Base-by-base conservation (phyloP, 2,888 invertebrate genomes). In the Empis stercorea region DNA sequence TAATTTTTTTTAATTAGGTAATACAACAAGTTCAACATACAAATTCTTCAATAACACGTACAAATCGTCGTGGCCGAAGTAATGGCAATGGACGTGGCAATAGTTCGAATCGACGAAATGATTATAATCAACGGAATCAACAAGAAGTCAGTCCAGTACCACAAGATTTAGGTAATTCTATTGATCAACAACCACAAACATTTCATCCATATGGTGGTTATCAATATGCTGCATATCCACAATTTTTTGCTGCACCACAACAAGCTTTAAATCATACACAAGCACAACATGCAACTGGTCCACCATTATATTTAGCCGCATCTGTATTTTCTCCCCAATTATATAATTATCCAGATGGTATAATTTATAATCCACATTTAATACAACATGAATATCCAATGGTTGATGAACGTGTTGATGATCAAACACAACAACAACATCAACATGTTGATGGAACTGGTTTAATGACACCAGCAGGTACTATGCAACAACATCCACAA, bases 211-310 rank as follows among this genome's bases (percentile, higher is more conserved):
- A 50, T 39, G 52, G 51, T 10, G n/a, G 44, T 1, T 58, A 55
- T 48, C 40, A 66, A 59, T 51, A 58, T 46, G 48, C 58, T 46
- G 48, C 58, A 46, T 64, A 63, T 56, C 62, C 59, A 40, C 49
- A 58, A 13, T 53, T 50, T 44, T 65, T 59, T 51, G 49, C 51
- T 3, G 49, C 43, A 15, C 54, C 66, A 5, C 56, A 64, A 20
- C 65, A 58, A 53, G 57, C 56, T 47, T 11, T 27, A 7, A 13
- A 20, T 14, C 40, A 40, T 23, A n/a, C 20, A 14, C 40, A 40
- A 23, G 62, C 65, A 23, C 70, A 69, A 52, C 70, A 68, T 50
- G 66, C 66, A 11, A 56, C 66, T 5, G 66, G 66, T 2, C 48
- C 57, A 2, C 66, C 68, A 10, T 30, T 68, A 3, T 67, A 57